Evolutionary conservation across 2,797 vertebrate genomes (phyloP).

Genomic region (Mustela erminea): DNA sequence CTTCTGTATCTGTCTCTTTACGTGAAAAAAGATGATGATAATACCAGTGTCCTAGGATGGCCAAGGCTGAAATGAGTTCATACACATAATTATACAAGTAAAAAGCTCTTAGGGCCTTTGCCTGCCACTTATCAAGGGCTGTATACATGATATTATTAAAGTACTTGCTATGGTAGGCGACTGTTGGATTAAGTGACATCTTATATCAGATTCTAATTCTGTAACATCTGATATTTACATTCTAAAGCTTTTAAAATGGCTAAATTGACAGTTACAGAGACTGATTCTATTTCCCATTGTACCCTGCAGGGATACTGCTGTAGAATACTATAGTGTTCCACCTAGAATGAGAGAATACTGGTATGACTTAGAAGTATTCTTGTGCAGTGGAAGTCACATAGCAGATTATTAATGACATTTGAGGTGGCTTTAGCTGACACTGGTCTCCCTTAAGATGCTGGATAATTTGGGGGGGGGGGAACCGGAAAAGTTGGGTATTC

Average conservation of each 20-base stretch:
- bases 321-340: not conserved
- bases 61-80: not conserved
- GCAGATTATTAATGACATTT: not conserved
- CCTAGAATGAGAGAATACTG: not conserved
- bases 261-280: not conserved
- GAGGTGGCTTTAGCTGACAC: not conserved
- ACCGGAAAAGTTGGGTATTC: not conserved
- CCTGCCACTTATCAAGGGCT: not conserved
- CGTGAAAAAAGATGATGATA: not conserved
- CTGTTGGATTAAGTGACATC: not conserved
- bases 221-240: not conserved
- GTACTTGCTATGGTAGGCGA: not conserved
- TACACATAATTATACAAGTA: not conserved
- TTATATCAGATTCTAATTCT: conserved; percentile 12
- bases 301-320: not conserved
- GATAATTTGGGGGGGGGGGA: not conserved
- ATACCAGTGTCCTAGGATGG: not conserved
- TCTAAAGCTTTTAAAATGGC: conserved; percentile 24
- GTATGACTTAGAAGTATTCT: not conserved
- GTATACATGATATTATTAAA: not conserved
- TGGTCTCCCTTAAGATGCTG: not conserved
- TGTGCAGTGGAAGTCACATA: not conserved
- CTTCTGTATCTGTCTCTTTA: not conserved
- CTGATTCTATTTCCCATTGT: not conserved
- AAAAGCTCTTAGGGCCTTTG: not conserved